Evolutionary conservation across 53 echinoderm and acorn worm genomes (phyloP), one percentile per base, ranked within the genome.

Genomic region (Holothuria scabra): DNA sequence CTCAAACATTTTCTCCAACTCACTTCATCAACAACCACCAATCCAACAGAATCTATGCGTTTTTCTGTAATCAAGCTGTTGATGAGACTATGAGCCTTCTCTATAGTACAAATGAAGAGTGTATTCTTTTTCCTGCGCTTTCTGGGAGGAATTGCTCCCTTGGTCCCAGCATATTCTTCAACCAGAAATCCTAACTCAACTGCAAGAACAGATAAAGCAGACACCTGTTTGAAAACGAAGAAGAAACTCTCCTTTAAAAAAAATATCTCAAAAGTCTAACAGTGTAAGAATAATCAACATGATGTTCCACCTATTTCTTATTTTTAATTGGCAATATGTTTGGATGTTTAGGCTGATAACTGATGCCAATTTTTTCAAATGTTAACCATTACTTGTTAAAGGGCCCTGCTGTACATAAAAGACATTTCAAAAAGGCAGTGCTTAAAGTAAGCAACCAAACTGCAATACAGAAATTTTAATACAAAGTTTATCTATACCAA

Each of bases 91-190:
- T 96, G 96, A 0, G 96, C 93, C 66, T 91, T 96, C 87, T 96
- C 96, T 34, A 96, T 93, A 12, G 96, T 96, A 49, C 94, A 94
- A 12, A 96, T 76, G 25, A 91, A 96, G 59, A 96, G 87, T 22
- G 96, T 86, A 28, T 91, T 91, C 79, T 96, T 96, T 86, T 93
- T 96, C 16, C 90, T 70, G 12, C 87, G 89, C 56, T 89, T 93
- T 41, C 96, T 75, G 1, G 96, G 93, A 12, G 96, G 93, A 22
- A 94, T 91, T 12, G 96, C 81, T 13, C 96, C 96, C 81, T 93
- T 96, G 48, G 94, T 96, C 4, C 93, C 92, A 20, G 96, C 96
- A 66, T 96, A 96, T 37, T 96, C 96, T 58, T 96, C 96, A 28
- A 96, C 96, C 3, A 96, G 86, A 84, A 96, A 96, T 3, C 91